phyloP scores from a whole-genome alignment of 2,797 vertebrate species.

The Mergus octosetaceus region DNA sequence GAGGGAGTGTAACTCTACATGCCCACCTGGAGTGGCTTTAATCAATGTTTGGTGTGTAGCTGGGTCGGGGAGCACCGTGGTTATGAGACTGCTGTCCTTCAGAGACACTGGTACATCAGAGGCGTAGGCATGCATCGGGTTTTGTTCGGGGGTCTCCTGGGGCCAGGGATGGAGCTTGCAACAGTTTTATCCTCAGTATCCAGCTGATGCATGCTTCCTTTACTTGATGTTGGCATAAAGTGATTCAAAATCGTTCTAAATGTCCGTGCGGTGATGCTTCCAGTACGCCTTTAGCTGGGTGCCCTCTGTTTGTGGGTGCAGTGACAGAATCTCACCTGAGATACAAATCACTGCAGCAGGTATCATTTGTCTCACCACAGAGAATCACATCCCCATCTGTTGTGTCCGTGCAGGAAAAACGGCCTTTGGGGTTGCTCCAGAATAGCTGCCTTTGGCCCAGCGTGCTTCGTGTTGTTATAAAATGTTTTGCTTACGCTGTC shows the following conservation, averaged over 20 bases:
- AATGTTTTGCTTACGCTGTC: background rate
- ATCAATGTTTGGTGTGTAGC: background rate
- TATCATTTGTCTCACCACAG: rapidly evolving
- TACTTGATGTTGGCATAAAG: background rate
- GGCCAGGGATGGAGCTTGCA: background rate
- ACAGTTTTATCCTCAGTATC: background rate
- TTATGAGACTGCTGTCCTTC: background rate
- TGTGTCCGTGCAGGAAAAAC: rapidly evolving
- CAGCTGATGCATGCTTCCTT: rapidly evolving
- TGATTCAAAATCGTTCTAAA: background rate
- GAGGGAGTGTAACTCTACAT: background rate
- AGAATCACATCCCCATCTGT: background rate
- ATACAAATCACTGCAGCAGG: background rate
- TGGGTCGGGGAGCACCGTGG: background rate
- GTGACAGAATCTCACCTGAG: rapidly evolving
- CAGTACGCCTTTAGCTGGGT: background rate
- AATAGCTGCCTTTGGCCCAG: background rate
- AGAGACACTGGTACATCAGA: background rate
- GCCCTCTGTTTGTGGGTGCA: rapidly evolving
- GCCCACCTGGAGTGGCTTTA: background rate
- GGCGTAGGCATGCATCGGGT: rapidly evolving
- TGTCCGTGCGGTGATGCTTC: rapidly evolving
- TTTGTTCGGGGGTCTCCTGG: background rate
- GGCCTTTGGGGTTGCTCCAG: background rate
- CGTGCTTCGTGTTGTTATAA: rapidly evolving